These are phyloP conservation scores for Pogonocichla stellata DNA, from an alignment of 2,113 vertebrate genomes.

Conservation along the genomic window DNA sequence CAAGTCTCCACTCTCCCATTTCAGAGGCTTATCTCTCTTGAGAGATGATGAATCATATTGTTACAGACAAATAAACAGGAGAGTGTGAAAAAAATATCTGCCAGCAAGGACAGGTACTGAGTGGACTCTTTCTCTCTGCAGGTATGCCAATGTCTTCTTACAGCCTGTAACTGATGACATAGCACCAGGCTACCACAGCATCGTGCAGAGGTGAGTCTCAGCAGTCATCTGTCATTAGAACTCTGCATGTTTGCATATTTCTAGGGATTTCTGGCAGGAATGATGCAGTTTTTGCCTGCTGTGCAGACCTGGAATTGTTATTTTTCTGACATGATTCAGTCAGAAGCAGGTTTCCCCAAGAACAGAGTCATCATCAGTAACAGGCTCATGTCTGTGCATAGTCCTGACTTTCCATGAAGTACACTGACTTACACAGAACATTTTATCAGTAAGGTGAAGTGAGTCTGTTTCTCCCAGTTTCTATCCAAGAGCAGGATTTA, in stretches of 20 bases:
- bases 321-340: background rate
- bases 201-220: conserved; percentile 90
- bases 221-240: background rate
- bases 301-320: background rate
- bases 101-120: background rate
- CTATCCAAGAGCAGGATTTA: background rate
- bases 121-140: conserved; percentile 56
- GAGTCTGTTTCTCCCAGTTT: background rate
- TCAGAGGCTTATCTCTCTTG: background rate
- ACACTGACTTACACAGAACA: background rate
- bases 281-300: background rate
- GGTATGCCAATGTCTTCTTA: conserved; percentile 97
- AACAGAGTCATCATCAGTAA: background rate
- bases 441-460: background rate
- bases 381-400: background rate
- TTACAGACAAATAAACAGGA: background rate
- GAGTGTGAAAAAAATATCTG: background rate
- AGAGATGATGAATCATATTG: background rate
- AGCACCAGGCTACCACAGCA: conserved; percentile 98
- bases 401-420: background rate
- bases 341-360: background rate
- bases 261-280: background rate
- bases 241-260: background rate
- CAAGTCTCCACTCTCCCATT: background rate
- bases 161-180: conserved; percentile 99